phyloP scores from a whole-genome alignment of 2,888 invertebrate genomes.

The Augochlorella aurata region DNA sequence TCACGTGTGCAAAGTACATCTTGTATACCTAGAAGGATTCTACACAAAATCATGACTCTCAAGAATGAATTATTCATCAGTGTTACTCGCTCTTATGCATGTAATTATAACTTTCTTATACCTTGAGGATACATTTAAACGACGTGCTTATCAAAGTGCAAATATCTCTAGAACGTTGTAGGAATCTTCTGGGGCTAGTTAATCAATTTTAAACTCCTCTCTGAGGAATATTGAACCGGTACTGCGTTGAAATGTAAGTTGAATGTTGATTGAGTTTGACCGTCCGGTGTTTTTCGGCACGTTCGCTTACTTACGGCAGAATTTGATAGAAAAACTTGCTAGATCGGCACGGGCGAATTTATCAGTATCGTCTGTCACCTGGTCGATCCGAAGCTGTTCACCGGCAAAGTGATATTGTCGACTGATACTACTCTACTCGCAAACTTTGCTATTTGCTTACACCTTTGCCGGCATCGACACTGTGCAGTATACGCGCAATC shows the following conservation, averaged over 20 bases:
- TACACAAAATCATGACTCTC: neutral
- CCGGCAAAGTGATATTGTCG: constrained; percentile 15
- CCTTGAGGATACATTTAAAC: neutral
- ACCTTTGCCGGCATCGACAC: constrained; percentile 37
- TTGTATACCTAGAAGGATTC: neutral
- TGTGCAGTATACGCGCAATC: constrained; percentile 36
- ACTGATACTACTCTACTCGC: constrained; percentile 13
- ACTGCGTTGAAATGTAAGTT: neutral
- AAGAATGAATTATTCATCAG: neutral
- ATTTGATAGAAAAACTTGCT: neutral
- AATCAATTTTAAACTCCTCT: neutral
- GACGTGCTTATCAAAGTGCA: neutral
- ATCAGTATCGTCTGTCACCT: constrained; percentile 11
- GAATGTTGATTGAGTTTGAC: neutral
- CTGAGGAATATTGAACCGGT: neutral
- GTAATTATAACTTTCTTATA: neutral
- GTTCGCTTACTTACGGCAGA: neutral
- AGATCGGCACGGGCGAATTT: neutral
- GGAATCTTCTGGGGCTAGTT: neutral
- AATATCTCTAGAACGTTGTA: neutral
- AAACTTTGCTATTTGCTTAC: neutral
- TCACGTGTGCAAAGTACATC: neutral
- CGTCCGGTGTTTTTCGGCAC: neutral
- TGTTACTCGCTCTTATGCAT: neutral
- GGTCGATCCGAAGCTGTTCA: constrained; percentile 26